Percentiles rank a stretch among this genome's conserved stretches.
phyloP scores from a whole-genome alignment of 2,888 invertebrate genomes.

The Drosophila limbata region DNA sequence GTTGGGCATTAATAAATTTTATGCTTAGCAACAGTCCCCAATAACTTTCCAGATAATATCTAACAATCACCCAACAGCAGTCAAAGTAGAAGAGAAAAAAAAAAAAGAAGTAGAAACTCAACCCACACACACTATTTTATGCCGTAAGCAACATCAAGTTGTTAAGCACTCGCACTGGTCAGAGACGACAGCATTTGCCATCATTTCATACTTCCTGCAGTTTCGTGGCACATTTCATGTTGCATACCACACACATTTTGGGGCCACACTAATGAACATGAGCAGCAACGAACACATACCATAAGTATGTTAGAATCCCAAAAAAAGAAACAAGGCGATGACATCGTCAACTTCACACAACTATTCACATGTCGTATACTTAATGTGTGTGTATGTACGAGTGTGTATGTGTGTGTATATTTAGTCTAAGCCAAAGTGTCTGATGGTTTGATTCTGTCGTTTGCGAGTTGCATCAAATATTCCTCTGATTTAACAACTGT shows the following conservation, averaged over 20 bases:
- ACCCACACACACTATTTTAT: conserved; percentile 37
- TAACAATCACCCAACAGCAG: conserved; percentile 64
- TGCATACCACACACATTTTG: conserved; percentile 73
- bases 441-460: background rate
- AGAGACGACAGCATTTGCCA: conserved; percentile 33
- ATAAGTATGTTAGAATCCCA: conserved; percentile 3
- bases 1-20: conserved; percentile 75
- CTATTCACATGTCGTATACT: conserved; percentile 75
- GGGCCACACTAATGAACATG: conserved; percentile 69
- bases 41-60: conserved; percentile 78
- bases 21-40: conserved; percentile 72
- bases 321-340: conserved; percentile 27
- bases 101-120: background rate
- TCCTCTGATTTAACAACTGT: conserved; percentile 4
- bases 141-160: conserved; percentile 34
- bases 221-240: conserved; percentile 61
- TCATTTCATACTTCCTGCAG: conserved; percentile 56
- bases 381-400: conserved; percentile 41
- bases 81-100: background rate
- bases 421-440: conserved; percentile 12
- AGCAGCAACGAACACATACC: conserved; percentile 25
- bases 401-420: conserved; percentile 9
- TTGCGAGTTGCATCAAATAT: conserved; percentile 4
- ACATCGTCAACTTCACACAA: conserved; percentile 70
- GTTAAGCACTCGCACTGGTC: conserved; percentile 45